Base-by-base conservation (phyloP, 1,140 invertebrate genomes). In the Panagrolaimus sp. region DNA sequence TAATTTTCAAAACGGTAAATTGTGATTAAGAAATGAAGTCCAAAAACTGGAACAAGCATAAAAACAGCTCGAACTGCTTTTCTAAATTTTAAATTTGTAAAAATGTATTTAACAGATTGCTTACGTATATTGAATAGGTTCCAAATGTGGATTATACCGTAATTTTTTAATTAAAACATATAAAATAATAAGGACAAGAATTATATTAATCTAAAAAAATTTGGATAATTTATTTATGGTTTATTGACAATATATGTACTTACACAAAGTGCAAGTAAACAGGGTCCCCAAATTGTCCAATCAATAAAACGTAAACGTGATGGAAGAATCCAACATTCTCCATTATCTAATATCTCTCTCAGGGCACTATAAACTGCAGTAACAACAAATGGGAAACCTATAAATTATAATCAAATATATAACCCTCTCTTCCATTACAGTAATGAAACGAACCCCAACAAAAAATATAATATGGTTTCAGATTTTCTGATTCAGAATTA, bases 391-490 rank as follows among this genome's bases (percentile, higher is more conserved):
- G 63, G 63, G 8, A 64, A 64, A 28, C 63, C 63, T 43, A 17
- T 12, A 64, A 32, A 64, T 15, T 7, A 64, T 1, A 43, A 43
- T 43, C 21, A 32, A 43, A 28, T 38, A 32, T 9, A 64, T 43
- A 28, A 24, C 15, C 26, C 26, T n/a, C 24, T 71, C 46, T 48
- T 64, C 24, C 28, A 67, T 38, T 38, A 38, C 32, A 38, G 2
- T 7, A 38, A 4, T 7, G 7, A 43, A 26, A 81, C 74, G 73
- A 67, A 83, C 87, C 85, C 85, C 86, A 88, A 48, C 87, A 87
- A 52, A 87, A 80, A 7, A 86, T 63, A 71, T 86, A 87, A 71
- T 86, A 87, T 38, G 84, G 68, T 0, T 83, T 62, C 0, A 87
- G 81, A 15, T 80, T 84, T 55, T 58, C 52, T 6, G 52, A 58